Conservation (phyloP, 2,113 vertebrate species). For the Dinomys branickii region DNA sequence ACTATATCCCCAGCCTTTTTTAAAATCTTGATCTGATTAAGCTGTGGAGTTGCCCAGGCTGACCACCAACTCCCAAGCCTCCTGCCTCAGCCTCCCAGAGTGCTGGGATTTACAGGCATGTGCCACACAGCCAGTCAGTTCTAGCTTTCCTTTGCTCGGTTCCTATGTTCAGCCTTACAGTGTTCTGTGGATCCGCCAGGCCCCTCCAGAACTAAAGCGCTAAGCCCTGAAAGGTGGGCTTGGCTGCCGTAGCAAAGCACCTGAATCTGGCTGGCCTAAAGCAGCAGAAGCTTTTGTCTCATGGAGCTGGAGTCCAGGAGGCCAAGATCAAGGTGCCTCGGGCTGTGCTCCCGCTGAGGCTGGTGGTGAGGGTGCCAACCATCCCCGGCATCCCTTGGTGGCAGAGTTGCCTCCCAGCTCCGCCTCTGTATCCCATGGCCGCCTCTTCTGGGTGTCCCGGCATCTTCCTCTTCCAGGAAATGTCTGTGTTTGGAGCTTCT, state of each 20-base stretch:
- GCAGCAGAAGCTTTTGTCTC: background rate
- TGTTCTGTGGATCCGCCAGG: fast-evolving
- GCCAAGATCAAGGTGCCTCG: background rate
- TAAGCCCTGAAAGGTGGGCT: background rate
- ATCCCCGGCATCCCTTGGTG: background rate
- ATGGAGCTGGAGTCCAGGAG: background rate
- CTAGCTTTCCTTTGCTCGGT: background rate
- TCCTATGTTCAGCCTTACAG: background rate
- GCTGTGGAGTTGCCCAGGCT: background rate
- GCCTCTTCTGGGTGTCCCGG: background rate
- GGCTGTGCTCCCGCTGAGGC: background rate
- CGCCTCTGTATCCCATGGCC: background rate
- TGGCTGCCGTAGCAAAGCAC: background rate
- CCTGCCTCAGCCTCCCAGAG: background rate
- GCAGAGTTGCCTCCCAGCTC: background rate
- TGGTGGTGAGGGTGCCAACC: too few relatives aligned
- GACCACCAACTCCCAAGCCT: background rate
- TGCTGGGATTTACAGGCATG: background rate
- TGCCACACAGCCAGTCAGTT: background rate
- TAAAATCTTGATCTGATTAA: background rate
- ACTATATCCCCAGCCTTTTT: background rate
- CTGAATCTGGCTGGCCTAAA: background rate
- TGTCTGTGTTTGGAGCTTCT: too few relatives aligned
- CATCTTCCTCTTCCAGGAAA: fast-evolving
- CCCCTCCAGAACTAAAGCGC: fast-evolving